Base-by-base conservation (phyloP, 1,140 invertebrate genomes). In the Bombus superbus region DNA sequence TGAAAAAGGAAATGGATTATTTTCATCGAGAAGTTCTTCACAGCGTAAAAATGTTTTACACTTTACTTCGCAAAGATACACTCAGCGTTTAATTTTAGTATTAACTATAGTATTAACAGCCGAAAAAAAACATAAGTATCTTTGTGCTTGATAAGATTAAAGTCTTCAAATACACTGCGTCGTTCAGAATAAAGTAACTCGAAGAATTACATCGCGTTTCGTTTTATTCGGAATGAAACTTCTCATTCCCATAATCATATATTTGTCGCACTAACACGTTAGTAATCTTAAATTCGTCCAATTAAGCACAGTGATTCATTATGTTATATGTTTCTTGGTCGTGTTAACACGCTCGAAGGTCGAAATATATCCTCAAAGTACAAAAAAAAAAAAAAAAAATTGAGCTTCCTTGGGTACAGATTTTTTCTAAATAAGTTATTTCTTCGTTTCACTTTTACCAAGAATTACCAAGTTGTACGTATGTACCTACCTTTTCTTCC, bases 401-500 rank as follows among this genome's bases (percentile, higher is more conserved):
- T 25, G 8, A 47, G 4, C 35, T 62, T 81, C 68, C 32, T 35
- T 15, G 32, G 8, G 3, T 38, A 22, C 18, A 22, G 8, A 38
- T 28, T 11, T 53, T 38, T 38, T 53, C 8, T 3, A 28, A 40
- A 47, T 72, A 57, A 53, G 6, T 10, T 38, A 22, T 53, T 71
- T 11, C 10, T 40, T 53, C 25, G 11, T 71, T 3, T 35, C 9
- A 44, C 32, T 22, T 28, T 64, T 28, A 47, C 32, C 11, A 25
- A 10, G 25, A 35, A 66, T 10, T 18, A 35, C 32, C 10, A n/a
- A 66, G n/a, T 32, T 32, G 18, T 38, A 35, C 2, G 35, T 40
- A n/a, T 62, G 47, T 53, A n/a, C 28, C 28, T 92, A 95, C 94
- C 92, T 95, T 95, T 91, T 95, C 95, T 44, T 93, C 94, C 83